Evolutionary conservation across 2,113 vertebrate genomes (phyloP).

Genomic region (Sylvietta virens): DNA sequence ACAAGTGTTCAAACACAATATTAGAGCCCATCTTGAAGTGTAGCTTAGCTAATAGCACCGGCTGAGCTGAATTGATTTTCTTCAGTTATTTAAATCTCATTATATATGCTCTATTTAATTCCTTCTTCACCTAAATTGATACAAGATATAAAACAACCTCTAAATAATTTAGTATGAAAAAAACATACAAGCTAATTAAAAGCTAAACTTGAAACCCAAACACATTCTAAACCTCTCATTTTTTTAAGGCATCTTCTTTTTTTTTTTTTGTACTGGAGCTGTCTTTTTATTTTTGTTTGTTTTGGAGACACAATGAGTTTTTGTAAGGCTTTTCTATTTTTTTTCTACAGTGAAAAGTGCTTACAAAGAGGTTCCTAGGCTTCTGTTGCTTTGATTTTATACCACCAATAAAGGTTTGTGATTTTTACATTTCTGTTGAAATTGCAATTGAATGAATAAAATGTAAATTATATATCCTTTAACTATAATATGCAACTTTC

Average conservation of each 20-base stretch:
- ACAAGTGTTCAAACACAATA: not conserved
- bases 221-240: not conserved
- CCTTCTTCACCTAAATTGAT: constrained; percentile 17
- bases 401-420: not conserved
- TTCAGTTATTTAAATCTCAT: constrained; percentile 30
- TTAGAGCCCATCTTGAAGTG: not conserved
- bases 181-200: constrained; percentile 38
- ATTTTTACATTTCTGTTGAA: not conserved
- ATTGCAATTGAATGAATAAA: not conserved
- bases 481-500: not conserved
- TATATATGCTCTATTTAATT: constrained; percentile 21
- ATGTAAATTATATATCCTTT: not conserved
- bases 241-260: not conserved
- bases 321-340: not conserved
- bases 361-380: not conserved
- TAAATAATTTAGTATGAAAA: constrained; percentile 39
- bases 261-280: not conserved
- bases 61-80: not conserved
- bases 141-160: not conserved
- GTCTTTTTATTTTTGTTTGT: not conserved
- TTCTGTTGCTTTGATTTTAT: not conserved
- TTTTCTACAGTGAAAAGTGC: not conserved
- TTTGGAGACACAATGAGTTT: not conserved
- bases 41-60: not conserved
- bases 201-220: not conserved